Evolutionary conservation across 2,113 vertebrate genomes (phyloP), one percentile per base, ranked within the genome.

Genomic region (Corydoras sp.): DNA sequence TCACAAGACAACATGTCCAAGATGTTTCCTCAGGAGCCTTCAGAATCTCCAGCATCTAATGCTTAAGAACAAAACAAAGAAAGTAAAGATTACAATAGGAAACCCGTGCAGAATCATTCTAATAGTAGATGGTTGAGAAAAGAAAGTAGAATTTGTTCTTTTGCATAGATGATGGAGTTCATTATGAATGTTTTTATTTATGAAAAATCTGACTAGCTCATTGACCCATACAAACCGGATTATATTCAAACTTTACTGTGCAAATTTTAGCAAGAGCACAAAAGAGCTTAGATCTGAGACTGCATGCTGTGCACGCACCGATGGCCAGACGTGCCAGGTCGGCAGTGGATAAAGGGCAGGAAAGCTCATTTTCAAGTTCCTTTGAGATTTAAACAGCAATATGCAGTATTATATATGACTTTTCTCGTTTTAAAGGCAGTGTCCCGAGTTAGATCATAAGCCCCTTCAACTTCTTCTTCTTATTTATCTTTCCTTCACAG

Each of bases 351-450:
- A 69, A 7, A 32, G 32, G 32, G 14, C 15, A 10, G 56, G 31
- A 29, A 64, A 71, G 69, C 32, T 64, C 60, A 64, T 56, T 64
- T 71, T 71, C 32, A 64, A 43, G 31, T 12, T 58, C 49, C 53
- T 72, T 62, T 55, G 32, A 71, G 7, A 6, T 14, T 60, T 66
- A 76, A 76, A 71, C 62, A 49, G 53, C 49, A 76, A 71, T 64
- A 69, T 56, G 60, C 29, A 32, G 43, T 62, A 56, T 51, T 24
- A 29, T 58, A 32, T 43, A 65, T 43, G 35, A 43, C 50, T 71
- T 54, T 8, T 43, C 10, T 18, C 50, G 48, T 49, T 29, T 24
- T 58, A 65, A 59, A 63, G 53, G 2, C 5, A 31, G 43, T 58
- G 58, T 54, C 48, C 62, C 30, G 48, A 59, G n/a, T 9, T 24